phyloP scores from a whole-genome alignment of 2,113 vertebrate species.

The Ursus arctos region DNA sequence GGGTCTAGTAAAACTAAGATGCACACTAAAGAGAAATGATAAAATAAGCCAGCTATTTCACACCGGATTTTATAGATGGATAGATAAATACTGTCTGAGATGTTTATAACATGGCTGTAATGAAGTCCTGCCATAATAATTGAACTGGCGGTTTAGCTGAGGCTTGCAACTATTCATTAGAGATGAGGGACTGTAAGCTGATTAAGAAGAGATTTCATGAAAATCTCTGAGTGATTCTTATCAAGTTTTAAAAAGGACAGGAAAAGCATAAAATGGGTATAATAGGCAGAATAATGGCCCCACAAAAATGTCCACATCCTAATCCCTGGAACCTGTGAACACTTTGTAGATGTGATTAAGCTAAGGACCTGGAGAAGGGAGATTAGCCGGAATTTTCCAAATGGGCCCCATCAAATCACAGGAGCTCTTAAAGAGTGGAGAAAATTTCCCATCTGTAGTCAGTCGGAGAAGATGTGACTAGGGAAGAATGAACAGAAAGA shows the following conservation, averaged over 20 bases:
- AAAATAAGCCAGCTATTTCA: slow-evolving; percentile 21
- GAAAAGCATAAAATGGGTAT: slow-evolving; percentile 25
- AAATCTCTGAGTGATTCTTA: slow-evolving; percentile 59
- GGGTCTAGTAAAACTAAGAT: slow-evolving; percentile 9
- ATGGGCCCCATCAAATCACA: neutral
- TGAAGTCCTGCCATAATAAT: slow-evolving; percentile 52
- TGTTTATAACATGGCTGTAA: slow-evolving; percentile 63
- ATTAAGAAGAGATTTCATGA: slow-evolving; percentile 74
- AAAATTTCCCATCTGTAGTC: neutral
- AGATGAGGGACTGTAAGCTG: slow-evolving; percentile 57
- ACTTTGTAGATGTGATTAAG: slow-evolving; percentile 18
- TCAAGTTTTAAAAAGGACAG: slow-evolving; percentile 25
- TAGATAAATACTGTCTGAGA: slow-evolving; percentile 65
- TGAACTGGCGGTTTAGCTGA: slow-evolving; percentile 60
- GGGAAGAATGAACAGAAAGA: neutral
- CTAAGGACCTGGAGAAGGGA: neutral
- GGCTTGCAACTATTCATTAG: slow-evolving; percentile 68
- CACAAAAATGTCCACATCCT: neutral
- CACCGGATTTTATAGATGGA: slow-evolving; percentile 36
- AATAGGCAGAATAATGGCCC: neutral
- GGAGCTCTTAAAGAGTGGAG: neutral
- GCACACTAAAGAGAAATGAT: slow-evolving; percentile 19
- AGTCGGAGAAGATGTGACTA: neutral
- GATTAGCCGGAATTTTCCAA: neutral
- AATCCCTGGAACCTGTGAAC: neutral